A percentile compares a stretch with the other conserved stretches of the same genome.
Evolutionary conservation across 2,113 vertebrate genomes (phyloP).

Genomic region (Hyaena hyaena): DNA sequence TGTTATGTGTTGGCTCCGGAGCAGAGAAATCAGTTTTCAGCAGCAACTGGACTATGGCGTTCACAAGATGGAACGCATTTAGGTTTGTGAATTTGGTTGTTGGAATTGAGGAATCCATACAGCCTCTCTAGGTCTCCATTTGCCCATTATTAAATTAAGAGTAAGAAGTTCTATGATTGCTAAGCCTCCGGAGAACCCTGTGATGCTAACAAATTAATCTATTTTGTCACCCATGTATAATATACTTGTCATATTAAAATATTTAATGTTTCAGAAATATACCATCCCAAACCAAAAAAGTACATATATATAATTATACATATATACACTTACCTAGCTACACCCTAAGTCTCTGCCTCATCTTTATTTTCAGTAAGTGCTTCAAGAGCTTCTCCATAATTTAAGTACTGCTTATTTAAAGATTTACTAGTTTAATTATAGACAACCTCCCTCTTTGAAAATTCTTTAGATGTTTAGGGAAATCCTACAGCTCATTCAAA

Average conservation of each 20-base stretch:
- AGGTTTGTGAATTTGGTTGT: background rate
- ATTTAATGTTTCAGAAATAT: conserved; percentile 28
- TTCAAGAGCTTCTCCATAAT: conserved; percentile 67
- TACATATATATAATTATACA: too few species aligned
- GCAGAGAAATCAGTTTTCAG: background rate
- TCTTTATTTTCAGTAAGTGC: conserved; percentile 56
- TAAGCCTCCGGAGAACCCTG: background rate
- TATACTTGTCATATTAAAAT: background rate
- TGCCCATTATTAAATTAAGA: conserved; percentile 16
- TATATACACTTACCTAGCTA: background rate
- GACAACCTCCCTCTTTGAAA: conserved; percentile 67
- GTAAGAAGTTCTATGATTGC: background rate
- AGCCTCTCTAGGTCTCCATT: background rate
- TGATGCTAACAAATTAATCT: background rate
- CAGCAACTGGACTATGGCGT: background rate
- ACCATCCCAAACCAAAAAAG: background rate
- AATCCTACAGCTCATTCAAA: conserved; percentile 6
- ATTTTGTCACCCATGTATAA: background rate
- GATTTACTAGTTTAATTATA: conserved; percentile 40
- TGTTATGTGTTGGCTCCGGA: background rate
- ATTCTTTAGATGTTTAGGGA: conserved; percentile 60
- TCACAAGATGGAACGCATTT: background rate
- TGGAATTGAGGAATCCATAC: background rate
- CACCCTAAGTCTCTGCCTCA: background rate
- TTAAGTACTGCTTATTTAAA: conserved; percentile 68